Conservation (phyloP, 2,888 invertebrate genomes). For the Phoenoteleia sp. region DNA sequence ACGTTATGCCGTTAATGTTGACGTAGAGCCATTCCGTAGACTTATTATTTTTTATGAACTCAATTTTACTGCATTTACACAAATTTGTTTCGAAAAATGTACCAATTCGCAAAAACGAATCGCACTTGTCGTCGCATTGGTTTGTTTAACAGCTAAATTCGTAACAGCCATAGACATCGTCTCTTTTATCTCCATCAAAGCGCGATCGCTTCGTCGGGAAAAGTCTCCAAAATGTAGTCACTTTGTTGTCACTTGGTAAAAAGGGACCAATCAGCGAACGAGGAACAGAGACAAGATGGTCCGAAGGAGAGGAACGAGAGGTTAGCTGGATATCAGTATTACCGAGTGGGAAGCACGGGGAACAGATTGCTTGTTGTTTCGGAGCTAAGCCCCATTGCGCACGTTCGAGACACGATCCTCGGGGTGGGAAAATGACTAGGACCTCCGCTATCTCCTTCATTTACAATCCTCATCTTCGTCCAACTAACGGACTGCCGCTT, state of each 20-base stretch:
- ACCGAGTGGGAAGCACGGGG: conserved; percentile 72
- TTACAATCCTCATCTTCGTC: conserved; percentile 44
- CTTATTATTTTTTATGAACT: neutral
- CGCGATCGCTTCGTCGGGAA: neutral
- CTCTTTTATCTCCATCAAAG: neutral
- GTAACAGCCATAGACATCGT: neutral
- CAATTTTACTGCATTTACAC: conserved; percentile 16
- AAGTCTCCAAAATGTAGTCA: neutral
- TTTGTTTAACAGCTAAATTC: neutral
- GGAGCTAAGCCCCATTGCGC: conserved; percentile 80
- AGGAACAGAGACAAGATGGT: conserved; percentile 33
- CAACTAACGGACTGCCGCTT: conserved; percentile 41
- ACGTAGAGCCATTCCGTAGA: neutral
- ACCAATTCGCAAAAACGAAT: neutral
- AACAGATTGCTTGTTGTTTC: conserved; percentile 83
- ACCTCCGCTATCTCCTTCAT: conserved; percentile 52
- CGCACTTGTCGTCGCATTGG: neutral
- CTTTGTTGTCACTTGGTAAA: neutral
- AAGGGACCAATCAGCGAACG: conserved; percentile 27
- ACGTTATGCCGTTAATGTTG: neutral
- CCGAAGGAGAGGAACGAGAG: conserved; percentile 26
- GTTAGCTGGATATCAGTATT: conserved; percentile 66
- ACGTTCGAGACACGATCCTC: conserved; percentile 77
- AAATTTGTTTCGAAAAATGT: neutral
- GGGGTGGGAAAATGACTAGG: conserved; percentile 72